These are phyloP conservation scores for Rhinatrema bivittatum DNA, from an alignment of 2,797 vertebrate species.

Conservation along the genomic window DNA sequence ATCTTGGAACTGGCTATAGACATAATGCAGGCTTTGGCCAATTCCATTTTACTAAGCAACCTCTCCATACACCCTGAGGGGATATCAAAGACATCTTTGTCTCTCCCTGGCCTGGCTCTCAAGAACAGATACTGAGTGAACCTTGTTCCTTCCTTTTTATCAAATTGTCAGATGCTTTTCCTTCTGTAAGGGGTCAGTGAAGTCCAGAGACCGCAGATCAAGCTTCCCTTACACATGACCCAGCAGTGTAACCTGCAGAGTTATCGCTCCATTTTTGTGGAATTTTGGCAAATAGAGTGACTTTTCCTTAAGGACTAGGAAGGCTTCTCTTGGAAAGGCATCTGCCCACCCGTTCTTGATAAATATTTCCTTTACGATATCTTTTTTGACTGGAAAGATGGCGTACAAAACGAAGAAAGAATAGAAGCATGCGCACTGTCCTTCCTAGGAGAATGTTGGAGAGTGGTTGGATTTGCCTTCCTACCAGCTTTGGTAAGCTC, in stretches of 20 bases:
- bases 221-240: neutral
- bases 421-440: too few species aligned
- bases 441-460: too few species aligned
- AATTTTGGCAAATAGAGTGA: neutral
- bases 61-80: constrained; percentile 1
- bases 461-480: too few species aligned
- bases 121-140: constrained; percentile 6
- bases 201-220: neutral
- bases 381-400: too few species aligned
- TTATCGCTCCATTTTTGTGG: too few species aligned
- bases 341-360: too few species aligned
- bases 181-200: constrained; percentile 13
- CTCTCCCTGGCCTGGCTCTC: constrained; percentile 7
- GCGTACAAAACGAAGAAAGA: too few species aligned
- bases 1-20: constrained; percentile 14
- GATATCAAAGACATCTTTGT: constrained; percentile 27
- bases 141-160: constrained; percentile 6
- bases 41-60: neutral
- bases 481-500: too few species aligned
- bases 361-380: too few species aligned
- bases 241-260: neutral
- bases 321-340: too few species aligned
- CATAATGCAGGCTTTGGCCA: neutral
- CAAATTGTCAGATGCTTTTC: too few species aligned
- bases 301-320: neutral